Evolutionary conservation across 2,888 invertebrate genomes (phyloP), one percentile per base, ranked within the genome.

Genomic region (Rutpela maculata): DNA sequence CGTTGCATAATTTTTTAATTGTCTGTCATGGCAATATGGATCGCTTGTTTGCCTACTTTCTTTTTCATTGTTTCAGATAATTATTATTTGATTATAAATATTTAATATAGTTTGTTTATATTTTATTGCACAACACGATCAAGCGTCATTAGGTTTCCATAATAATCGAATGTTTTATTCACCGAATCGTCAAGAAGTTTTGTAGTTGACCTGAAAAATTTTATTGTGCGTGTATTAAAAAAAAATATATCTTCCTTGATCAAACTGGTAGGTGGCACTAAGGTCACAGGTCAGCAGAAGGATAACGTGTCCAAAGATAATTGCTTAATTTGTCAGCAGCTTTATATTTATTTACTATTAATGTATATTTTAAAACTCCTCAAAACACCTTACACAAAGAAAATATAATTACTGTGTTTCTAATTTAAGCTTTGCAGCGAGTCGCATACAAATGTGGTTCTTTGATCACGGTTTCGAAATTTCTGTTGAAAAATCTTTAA

Each of bases 11-110:
- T 50, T 50, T 12, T 12, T 15, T 50, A 50, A 50, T 50, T 50
- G 50, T n/a, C 12, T 50, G n/a, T 50, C 50, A 50, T 50, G n/a
- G n/a, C 6, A n/a, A 50, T 50, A 50, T 50, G 50, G 50, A 50
- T 50, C 50, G 17, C 12, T 50, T 50, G n/a, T 4, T 50, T 50
- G n/a, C n/a, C 73, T 43, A 74, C 73, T 74, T 74, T 74, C 73
- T n/a, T 50, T 50, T 17, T 17, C 12, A 50, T 50, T 50, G n/a
- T n/a, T 50, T 50, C 17, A 50, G 50, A 50, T 50, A 50, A 50
- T 50, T 50, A 12, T 43, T 43, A 43, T 43, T 12, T 43, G 43
- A 43, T 43, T 12, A 12, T 43, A 12, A 43, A 43, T 43, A 38
- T 38, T 38, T 38, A 12, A 43, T 43, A 43, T 15, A 43, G 43